Evolutionary conservation across 2,888 invertebrate genomes (phyloP), one percentile per base, ranked within the genome.

Genomic region (Zygogramma bicolorata): DNA sequence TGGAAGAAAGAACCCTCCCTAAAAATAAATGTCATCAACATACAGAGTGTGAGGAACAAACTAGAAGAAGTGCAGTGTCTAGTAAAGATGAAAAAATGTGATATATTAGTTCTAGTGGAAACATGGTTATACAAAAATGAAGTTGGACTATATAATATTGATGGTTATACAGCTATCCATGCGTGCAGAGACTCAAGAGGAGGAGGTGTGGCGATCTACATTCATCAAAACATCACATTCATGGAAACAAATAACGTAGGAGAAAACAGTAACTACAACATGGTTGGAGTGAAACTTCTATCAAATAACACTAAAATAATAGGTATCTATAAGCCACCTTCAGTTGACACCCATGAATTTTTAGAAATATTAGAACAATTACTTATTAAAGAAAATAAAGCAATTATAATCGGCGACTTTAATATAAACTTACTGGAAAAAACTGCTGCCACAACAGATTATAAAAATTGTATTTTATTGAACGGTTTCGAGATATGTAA

Each of bases 141-240:
- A 34, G 34, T 20, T 31, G 18, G 20, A 8, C 34, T 20, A 2
- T 59, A 59, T 20, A 59, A 34, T 59, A 10, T 59, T 18, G 31
- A 31, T 59, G 34, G 59, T 59, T 59, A 59, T 31, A 59, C 59
- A 18, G 59, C 59, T 18, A 34, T 59, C 18, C 59, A 34, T 34
- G 59, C 59, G 4, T 59, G 59, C 34, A 59, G 59, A 15, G 20
- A 59, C 15, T 20, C 59, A 18, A 34, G 34, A 20, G 34, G 20
- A 34, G 34, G 59, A 34, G 59, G 59, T 34, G 59, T 59, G 31
- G 13, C 59, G 10, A 59, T 59, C 8, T 59, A 59, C 20, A 20
- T 59, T 18, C 2, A 59, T 10, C 13, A 59, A 18, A 34, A 59
- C 8, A 34, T 34, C 20, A 34, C 59, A 29, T 29, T 29, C 15